phyloP scores from a whole-genome alignment of 2,888 invertebrate genomes.

The Belgica antarctica region DNA sequence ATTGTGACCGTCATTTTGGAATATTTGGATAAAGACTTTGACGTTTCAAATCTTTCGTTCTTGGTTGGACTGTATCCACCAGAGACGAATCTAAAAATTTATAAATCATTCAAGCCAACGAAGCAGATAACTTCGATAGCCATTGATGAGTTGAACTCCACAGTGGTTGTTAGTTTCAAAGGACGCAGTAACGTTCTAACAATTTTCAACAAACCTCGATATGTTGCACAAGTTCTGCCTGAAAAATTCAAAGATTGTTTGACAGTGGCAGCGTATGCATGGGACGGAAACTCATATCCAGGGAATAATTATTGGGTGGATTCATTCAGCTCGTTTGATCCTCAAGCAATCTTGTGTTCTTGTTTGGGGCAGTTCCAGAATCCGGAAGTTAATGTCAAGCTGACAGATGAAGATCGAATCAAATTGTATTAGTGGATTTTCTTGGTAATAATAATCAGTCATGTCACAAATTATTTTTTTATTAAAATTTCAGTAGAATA shows the following conservation, averaged over 20 bases:
- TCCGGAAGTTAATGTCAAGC: constrained; percentile 32
- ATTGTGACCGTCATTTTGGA: not conserved
- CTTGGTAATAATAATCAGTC: not conserved
- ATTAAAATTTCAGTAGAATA: no score
- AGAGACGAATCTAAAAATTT: not conserved
- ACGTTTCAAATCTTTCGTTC: not conserved
- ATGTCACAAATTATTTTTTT: no score
- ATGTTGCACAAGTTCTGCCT: not conserved
- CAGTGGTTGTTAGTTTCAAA: not conserved
- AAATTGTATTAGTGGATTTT: not conserved
- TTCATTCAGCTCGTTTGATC: not conserved
- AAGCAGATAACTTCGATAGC: not conserved
- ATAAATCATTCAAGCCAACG: not conserved
- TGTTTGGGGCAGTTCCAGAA: constrained; percentile 29
- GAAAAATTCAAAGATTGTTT: constrained; percentile 2
- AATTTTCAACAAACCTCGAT: not conserved
- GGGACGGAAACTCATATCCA: constrained; percentile 26
- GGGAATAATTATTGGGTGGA: constrained; percentile 30
- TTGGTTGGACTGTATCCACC: not conserved
- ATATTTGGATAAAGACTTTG: not conserved
- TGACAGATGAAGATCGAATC: constrained; percentile 23
- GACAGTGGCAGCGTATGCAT: constrained; percentile 24
- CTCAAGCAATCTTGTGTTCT: constrained; percentile 10
- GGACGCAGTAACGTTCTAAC: not conserved
- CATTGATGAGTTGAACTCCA: not conserved